These are phyloP conservation scores for Microctonus hyperodae DNA, from an alignment of 2,888 invertebrate genomes.

Conservation along the genomic window DNA sequence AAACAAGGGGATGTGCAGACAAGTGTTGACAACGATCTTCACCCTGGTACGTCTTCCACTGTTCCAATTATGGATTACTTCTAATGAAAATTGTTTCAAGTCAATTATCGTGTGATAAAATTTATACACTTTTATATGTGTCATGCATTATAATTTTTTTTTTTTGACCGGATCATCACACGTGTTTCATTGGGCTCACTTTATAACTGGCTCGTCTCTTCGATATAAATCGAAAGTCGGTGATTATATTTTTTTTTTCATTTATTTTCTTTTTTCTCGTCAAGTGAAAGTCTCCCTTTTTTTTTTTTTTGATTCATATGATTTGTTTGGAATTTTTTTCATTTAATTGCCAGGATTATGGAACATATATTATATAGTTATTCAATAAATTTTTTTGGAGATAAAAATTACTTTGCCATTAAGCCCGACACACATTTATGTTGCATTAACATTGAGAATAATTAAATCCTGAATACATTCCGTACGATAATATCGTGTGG, in stretches of 20 bases:
- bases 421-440: neutral
- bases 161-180: neutral
- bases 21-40: slow-evolving; percentile 45
- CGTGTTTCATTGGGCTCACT: neutral
- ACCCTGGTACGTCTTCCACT: slow-evolving; percentile 49
- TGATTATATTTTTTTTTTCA: neutral
- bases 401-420: neutral
- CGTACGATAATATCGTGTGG: no score
- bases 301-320: neutral
- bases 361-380: neutral
- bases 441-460: no score
- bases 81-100: neutral
- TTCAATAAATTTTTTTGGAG: neutral
- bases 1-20: slow-evolving; percentile 47
- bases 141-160: neutral
- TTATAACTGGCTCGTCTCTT: slow-evolving; percentile 4
- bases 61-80: slow-evolving; percentile 22
- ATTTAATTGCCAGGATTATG: neutral
- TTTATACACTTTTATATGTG: no score
- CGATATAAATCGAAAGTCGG: slow-evolving; percentile 10
- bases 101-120: neutral
- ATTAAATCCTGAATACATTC: no score
- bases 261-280: neutral
- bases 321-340: neutral
- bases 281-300: slow-evolving; percentile 5